Evolutionary conservation across 2,888 invertebrate species (phyloP), one percentile per base, ranked within the genome.

Genomic region (Troides aeacus): DNA sequence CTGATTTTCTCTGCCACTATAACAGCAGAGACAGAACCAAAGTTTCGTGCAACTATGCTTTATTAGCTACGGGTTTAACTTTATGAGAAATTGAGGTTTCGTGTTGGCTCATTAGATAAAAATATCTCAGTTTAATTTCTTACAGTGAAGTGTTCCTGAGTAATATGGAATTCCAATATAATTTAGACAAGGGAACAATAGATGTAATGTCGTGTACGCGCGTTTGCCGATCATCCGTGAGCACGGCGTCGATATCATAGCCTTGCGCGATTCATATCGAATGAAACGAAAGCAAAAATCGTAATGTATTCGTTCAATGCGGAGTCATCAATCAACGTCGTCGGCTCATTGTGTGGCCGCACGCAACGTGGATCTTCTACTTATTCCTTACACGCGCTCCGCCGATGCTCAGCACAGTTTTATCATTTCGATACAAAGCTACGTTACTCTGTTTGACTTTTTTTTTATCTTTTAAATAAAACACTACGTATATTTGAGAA

Each of bases 261-360:
- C 91, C 89, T 92, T 87, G 88, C 89, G 91, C 91, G 89, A 90
- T 90, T 89, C 86, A 86, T 88, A 92, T 91, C 89, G 87, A 89
- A 89, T 81, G 81, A 80, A 82, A 82, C 86, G 91, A 92, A 92
- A 92, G 92, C 92, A 92, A 91, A 91, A 92, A 91, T 92, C 87
- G 88, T 92, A 92, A 92, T 92, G 91, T 92, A 90, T 91, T 92
- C 91, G 89, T 90, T 90, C 85, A 90, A 90, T 89, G 89, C 85
- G 81, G 77, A 82, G 83, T 82, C 89, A 92, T 92, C 89, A 86
- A 92, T 92, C 92, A 92, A 90, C 77, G 92, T 91, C 92, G 80
- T 74, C 85, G 83, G 86, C 89, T 89, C 87, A 89, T 92, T 92
- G 92, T 92, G 91, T 87, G 90, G 92, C 88, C 90, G 86, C 91